phyloP scores from a whole-genome alignment of 2,797 vertebrate species.

The Diceros bicornis region DNA sequence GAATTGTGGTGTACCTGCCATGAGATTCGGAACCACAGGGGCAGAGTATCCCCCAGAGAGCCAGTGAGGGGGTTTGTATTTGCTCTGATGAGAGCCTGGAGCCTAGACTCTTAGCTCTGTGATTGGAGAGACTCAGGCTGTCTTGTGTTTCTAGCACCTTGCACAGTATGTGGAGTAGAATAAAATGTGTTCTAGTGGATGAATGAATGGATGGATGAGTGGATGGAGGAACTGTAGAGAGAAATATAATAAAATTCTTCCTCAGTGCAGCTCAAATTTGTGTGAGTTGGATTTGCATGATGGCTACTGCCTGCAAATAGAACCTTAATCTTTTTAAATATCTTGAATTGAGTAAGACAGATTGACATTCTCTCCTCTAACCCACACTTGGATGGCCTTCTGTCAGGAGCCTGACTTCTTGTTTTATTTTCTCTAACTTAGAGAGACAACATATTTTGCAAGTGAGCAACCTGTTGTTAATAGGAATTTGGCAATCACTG shows the following conservation, averaged over 20 bases:
- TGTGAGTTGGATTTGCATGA: background rate
- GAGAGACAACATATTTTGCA: background rate
- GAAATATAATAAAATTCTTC: background rate
- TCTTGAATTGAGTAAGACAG: background rate
- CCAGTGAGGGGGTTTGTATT: background rate
- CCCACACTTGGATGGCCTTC: background rate
- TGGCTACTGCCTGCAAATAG: fast-evolving
- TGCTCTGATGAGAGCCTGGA: background rate
- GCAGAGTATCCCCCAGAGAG: background rate
- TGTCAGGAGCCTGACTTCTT: background rate
- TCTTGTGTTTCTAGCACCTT: background rate
- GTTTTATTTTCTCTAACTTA: background rate
- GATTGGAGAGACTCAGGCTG: background rate
- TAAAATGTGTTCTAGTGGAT: background rate
- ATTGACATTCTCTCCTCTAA: background rate
- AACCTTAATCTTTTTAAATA: background rate
- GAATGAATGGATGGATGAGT: background rate
- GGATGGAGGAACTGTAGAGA: background rate
- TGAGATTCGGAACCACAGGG: fast-evolving
- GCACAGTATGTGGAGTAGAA: background rate
- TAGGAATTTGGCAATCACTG: background rate
- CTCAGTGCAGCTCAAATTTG: background rate
- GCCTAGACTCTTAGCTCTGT: background rate
- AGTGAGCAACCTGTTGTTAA: background rate
- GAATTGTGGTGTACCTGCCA: too few relatives aligned